These are phyloP conservation scores for Limosa lapponica DNA, from an alignment of 2,797 vertebrate species.

Conservation along the genomic window DNA sequence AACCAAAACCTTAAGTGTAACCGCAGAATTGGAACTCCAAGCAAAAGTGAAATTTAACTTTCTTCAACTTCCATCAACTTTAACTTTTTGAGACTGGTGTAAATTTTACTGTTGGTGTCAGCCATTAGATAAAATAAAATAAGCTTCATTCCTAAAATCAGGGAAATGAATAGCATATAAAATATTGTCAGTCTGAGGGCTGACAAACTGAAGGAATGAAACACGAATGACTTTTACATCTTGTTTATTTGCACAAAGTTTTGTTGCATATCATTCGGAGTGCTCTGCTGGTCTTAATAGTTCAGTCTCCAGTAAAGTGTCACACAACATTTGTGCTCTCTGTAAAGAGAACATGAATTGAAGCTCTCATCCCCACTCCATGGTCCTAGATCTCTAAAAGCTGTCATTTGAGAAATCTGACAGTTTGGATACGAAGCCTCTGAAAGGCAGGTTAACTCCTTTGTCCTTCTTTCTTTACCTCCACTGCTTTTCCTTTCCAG, in stretches of 20 bases:
- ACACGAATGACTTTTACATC: neutral
- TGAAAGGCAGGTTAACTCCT: neutral
- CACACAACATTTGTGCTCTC: neutral
- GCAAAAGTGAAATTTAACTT: neutral
- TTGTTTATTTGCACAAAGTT: neutral
- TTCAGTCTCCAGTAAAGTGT: neutral
- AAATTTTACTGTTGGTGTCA: neutral
- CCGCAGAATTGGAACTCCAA: neutral
- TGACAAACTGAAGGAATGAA: neutral
- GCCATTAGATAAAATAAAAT: neutral
- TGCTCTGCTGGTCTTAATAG: neutral
- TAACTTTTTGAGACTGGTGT: neutral
- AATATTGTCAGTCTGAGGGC: neutral
- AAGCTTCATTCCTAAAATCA: neutral
- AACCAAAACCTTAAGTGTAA: neutral
- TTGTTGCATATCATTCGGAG: neutral
- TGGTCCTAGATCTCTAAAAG: neutral
- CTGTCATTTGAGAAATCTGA: neutral
- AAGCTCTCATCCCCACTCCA: neutral
- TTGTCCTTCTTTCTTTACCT: neutral
- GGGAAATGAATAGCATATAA: neutral
- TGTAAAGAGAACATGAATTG: neutral
- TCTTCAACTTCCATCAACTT: neutral
- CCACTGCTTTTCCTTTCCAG: neutral
- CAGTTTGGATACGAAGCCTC: neutral